A percentile compares a stretch with the other conserved stretches of the same genome.
phyloP scores from a whole-genome alignment of 2,888 invertebrate species.

The Psococerastis gibbosa region DNA sequence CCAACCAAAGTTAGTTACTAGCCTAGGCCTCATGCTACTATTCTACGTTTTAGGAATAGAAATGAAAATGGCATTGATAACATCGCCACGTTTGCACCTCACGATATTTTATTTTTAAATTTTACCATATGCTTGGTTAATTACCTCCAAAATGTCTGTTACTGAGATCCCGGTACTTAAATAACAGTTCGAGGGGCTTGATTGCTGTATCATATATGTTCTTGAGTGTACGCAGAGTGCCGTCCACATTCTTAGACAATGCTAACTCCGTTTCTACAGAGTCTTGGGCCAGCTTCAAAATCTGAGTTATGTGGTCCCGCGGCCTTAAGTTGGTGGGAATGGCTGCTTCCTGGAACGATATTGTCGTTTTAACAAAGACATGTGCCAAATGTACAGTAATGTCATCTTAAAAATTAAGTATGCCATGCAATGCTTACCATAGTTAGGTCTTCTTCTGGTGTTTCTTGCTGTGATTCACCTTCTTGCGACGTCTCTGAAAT shows the following conservation, averaged over 20 bases:
- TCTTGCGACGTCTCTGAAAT: no score
- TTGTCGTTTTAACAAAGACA: no score
- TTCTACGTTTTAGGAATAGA: no score
- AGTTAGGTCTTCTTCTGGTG: constrained; percentile 32
- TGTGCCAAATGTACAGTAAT: no score
- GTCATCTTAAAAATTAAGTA: constrained; percentile 1
- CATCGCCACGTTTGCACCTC: no score
- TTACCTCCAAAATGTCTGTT: constrained; percentile 71
- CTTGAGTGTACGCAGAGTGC: constrained; percentile 67
- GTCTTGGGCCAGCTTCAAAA: constrained; percentile 60
- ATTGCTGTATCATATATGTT: constrained; percentile 70
- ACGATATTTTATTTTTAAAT: background rate
- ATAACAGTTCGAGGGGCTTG: constrained; percentile 74
- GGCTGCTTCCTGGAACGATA: constrained; percentile 40
- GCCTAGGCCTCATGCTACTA: no score
- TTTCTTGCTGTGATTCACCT: constrained; percentile 16
- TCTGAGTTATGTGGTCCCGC: constrained; percentile 58
- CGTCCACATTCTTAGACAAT: constrained; percentile 52
- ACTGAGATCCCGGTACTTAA: constrained; percentile 80
- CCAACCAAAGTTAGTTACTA: no score
- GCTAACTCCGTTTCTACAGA: constrained; percentile 45
- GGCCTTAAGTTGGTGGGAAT: constrained; percentile 60
- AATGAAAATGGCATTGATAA: no score
- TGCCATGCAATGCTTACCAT: constrained; percentile 12
- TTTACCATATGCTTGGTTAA: no score